Evolutionary conservation across 1,140 invertebrate genomes (phyloP), one percentile per base, ranked within the genome.

Genomic region (Bombus impatiens): DNA sequence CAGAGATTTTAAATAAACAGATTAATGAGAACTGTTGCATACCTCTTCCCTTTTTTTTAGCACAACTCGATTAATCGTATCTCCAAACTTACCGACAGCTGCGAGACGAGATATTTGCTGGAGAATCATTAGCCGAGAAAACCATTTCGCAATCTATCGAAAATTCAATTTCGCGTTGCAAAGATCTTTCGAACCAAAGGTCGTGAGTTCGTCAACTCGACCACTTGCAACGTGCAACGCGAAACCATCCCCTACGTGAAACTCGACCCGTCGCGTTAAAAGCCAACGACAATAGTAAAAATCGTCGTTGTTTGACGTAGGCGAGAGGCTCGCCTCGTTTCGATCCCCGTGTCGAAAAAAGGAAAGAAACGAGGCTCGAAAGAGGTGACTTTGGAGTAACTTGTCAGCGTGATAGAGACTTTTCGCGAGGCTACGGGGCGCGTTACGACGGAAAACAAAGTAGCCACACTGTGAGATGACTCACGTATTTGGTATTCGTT

Each of bases 401-500:
- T 82, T 76, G 53, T 82, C 71, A 65, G 32, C 32, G 9, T 25
- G 57, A 75, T 82, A 75, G 72, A 75, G 53, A 32, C 78, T 47
- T 67, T 67, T 67, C 32, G 74, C 74, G 44, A 25, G 44, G n/a
- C 8, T 81, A 42, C 12, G 5, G 35, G 25, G 32, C 25, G n/a
- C 44, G 40, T 47, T 62, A 37, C 22, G 32, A 37, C 12, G 22
- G 72, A 77, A 82, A 88, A 74, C 65, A 53, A 84, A 78, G 42
- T 40, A 76, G 40, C 62, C 67, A 57, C 42, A 13, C 47, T 12
- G 76, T 53, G 10, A 77, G 65, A 42, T 82, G 84, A 78, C 68
- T 87, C 87, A 79, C 53, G 86, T 57, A 37, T 47, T 57, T 53
- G 78, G 78, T 78, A 76, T 75, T 42, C 67, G n/a, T 68, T 62